Conservation (phyloP, 1,140 invertebrate species). For the Akabosia matsudoensis region DNA sequence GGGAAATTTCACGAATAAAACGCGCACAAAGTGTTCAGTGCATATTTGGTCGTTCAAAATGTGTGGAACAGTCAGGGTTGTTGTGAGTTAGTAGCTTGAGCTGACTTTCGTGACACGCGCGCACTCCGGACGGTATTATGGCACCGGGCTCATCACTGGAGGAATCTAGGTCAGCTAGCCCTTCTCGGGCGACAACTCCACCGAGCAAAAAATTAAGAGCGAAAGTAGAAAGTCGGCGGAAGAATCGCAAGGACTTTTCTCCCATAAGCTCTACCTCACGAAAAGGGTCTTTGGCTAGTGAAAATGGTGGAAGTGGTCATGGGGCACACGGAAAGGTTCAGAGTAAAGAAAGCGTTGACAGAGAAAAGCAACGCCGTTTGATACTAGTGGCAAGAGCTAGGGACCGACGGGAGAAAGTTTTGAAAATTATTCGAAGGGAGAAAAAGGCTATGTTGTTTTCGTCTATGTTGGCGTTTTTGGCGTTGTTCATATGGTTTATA, state of each 20-base stretch:
- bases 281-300: neutral
- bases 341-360: neutral
- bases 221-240: no score
- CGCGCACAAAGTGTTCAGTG: no score
- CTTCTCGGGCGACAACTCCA: no score
- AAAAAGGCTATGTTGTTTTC: slow-evolving; percentile 66
- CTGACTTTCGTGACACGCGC: no score
- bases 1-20: no score
- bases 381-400: slow-evolving; percentile 17
- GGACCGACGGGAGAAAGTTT: slow-evolving; percentile 32
- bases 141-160: no score
- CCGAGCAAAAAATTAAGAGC: no score
- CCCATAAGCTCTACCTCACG: neutral
- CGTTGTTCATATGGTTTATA: slow-evolving; percentile 67
- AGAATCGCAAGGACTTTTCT: neutral
- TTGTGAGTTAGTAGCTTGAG: no score
- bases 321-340: neutral
- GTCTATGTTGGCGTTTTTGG: slow-evolving; percentile 64
- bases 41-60: no score
- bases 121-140: no score
- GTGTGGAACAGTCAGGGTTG: no score
- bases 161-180: no score
- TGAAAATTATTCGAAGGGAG: slow-evolving; percentile 52
- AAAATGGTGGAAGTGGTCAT: neutral
- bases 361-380: neutral